Evolutionary conservation across 2,888 invertebrate species (phyloP).

Genomic region (Drosophila aldrichi): DNA sequence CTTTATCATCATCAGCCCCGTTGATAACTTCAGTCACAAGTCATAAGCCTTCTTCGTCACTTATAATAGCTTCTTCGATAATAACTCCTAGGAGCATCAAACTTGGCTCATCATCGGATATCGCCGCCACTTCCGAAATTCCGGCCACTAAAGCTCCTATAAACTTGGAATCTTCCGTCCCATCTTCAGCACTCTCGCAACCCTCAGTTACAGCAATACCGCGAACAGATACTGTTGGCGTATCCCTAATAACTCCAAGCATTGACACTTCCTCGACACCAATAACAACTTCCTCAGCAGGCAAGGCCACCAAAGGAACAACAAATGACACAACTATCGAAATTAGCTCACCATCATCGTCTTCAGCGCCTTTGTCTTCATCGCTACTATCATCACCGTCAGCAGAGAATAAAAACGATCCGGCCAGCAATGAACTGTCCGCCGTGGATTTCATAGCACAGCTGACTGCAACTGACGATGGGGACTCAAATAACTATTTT

Average conservation of each 20-base stretch:
- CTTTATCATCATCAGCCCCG: neutral
- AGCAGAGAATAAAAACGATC: neutral
- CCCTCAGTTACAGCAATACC: neutral
- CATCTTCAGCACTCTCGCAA: neutral
- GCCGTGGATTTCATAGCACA: constrained; percentile 81
- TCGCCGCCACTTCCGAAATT: neutral
- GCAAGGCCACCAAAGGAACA: neutral
- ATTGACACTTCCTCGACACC: neutral
- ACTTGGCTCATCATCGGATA: neutral
- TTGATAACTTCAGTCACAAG: constrained; percentile 5
- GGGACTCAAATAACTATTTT: constrained; percentile 47
- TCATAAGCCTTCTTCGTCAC: neutral
- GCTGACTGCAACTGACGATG: constrained; percentile 50
- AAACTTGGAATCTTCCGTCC: neutral
- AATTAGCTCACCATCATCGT: neutral
- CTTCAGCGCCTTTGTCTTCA: neutral
- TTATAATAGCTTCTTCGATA: neutral
- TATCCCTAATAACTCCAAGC: constrained; percentile 8
- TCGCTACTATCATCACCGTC: neutral
- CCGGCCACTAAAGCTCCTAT: neutral
- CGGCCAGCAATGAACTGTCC: constrained; percentile 49
- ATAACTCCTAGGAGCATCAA: neutral
- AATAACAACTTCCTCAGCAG: neutral
- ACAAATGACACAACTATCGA: neutral
- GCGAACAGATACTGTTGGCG: neutral